Evolutionary conservation across 2,888 invertebrate genomes (phyloP), one percentile per base, ranked within the genome.

Genomic region (Cheiracanthium punctorium): DNA sequence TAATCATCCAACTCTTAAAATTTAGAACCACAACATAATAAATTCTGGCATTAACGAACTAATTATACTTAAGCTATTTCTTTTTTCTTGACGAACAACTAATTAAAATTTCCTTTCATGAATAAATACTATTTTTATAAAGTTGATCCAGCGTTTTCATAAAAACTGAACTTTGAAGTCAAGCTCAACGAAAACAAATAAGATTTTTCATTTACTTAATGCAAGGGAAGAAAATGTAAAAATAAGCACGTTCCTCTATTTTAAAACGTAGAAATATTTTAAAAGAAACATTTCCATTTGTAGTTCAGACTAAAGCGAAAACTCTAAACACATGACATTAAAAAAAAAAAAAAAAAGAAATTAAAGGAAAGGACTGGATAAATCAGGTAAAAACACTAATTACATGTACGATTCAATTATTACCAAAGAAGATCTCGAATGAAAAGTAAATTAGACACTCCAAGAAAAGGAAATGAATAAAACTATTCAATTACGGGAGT

Each of bases 401-500:
- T 58, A 58, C 14, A 58, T 24, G 24, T 58, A 58, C 58, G 43
- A 48, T 48, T 48, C 43, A 58, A 58, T 58, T 58, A 24, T 58
- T 58, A 58, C 4, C 58, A 58, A 58, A 58, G 58, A 48, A 17
- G n/a, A 58, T 58, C 58, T 58, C 58, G 58, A 58, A 58, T 24
- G 58, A 58, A 58, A 58, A 58, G 5, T 58, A 58, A 58, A 58
- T 58, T 58, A 58, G 58, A 58, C 24, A 58, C 58, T 58, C 58
- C 10, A 58, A 58, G 58, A 24, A 58, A 24, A 58, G 58, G 24
- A 58, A 2, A 58, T 58, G 58, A 58, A 58, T 58, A 58, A 24
- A 58, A 58, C 24, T 58, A 58, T 58, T 58, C 58, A 58, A 58
- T 58, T 58, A 58, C 20, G 17, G 20, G 5, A 58, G 58, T 24